A percentile compares a stretch with the other conserved stretches of the same genome.
phyloP scores from a whole-genome alignment of 2,888 invertebrate genomes.

The Macaria notata region DNA sequence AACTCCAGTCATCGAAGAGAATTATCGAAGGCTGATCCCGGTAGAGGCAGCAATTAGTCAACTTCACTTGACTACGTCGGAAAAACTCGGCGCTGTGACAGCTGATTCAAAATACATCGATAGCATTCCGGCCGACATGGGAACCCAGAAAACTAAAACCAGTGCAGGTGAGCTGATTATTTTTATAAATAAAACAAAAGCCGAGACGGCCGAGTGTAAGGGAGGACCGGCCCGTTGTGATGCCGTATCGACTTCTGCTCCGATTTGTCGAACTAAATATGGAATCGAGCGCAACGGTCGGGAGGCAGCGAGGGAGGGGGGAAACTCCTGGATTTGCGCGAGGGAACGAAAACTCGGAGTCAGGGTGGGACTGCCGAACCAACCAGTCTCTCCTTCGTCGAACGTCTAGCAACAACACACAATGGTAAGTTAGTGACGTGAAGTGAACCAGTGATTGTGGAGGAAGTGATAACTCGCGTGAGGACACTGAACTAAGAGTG shows the following conservation, averaged over 20 bases:
- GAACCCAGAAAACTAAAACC: slow-evolving; percentile 47
- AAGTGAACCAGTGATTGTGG: slow-evolving; percentile 48
- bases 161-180: slow-evolving; percentile 61
- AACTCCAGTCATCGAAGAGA: slow-evolving; percentile 7
- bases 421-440: slow-evolving; percentile 69
- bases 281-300: slow-evolving; percentile 56
- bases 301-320: slow-evolving; percentile 45
- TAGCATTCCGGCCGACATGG: slow-evolving; percentile 37
- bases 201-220: slow-evolving; percentile 49
- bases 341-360: slow-evolving; percentile 67
- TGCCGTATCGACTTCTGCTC: slow-evolving; percentile 56
- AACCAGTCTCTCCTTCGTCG: slow-evolving; percentile 78
- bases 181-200: slow-evolving; percentile 58
- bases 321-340: slow-evolving; percentile 53
- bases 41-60: slow-evolving; percentile 13
- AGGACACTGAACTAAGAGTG: slow-evolving; percentile 25
- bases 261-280: slow-evolving; percentile 76
- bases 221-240: slow-evolving; percentile 60
- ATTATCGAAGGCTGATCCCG: slow-evolving; percentile 8
- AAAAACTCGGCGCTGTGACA: slow-evolving; percentile 12
- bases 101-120: slow-evolving; percentile 30
- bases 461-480: slow-evolving; percentile 36
- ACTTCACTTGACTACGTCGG: slow-evolving; percentile 29
- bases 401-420: slow-evolving; percentile 69
- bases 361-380: slow-evolving; percentile 79